Percentiles rank a stretch among this genome's conserved stretches.
Evolutionary conservation across 2,113 vertebrate genomes (phyloP).

Genomic region (Cyanocitta stelleri): DNA sequence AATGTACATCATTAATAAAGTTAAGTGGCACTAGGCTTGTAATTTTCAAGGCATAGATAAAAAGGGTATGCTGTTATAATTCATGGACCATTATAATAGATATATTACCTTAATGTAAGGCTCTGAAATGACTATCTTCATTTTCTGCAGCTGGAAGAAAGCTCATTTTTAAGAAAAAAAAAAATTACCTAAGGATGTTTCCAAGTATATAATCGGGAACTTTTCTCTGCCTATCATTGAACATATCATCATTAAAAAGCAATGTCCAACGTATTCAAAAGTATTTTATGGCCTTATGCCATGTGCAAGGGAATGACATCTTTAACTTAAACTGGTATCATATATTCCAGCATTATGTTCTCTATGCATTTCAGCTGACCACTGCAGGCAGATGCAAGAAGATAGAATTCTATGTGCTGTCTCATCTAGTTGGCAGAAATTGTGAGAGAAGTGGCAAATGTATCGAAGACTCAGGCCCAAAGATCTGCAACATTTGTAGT

Average conservation of each 20-base stretch:
- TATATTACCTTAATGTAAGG: constrained; percentile 47
- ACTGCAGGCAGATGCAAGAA: not conserved
- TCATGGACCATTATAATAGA: constrained; percentile 29
- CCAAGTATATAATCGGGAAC: not conserved
- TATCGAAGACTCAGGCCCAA: not conserved
- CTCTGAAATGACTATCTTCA: constrained; percentile 16
- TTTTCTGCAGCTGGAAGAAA: constrained; percentile 25
- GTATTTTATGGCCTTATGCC: not conserved
- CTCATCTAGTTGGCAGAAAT: not conserved
- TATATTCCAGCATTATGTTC: not conserved
- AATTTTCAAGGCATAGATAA: constrained; percentile 46
- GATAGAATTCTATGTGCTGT: not conserved
- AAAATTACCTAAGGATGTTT: not conserved
- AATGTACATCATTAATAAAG: constrained; percentile 49
- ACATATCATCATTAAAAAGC: not conserved
- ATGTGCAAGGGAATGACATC: not conserved
- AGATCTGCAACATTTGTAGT: not conserved
- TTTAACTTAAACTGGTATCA: not conserved
- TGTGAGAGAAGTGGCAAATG: not conserved
- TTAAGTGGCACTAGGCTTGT: constrained; percentile 36
- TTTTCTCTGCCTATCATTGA: not conserved
- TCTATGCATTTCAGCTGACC: not conserved
- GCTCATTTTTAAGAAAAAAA: not conserved
- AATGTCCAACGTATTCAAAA: not conserved
- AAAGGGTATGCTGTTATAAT: constrained; percentile 40